Evolutionary conservation across 2,888 invertebrate genomes (phyloP).

Genomic region (Himalopsyche japonica): DNA sequence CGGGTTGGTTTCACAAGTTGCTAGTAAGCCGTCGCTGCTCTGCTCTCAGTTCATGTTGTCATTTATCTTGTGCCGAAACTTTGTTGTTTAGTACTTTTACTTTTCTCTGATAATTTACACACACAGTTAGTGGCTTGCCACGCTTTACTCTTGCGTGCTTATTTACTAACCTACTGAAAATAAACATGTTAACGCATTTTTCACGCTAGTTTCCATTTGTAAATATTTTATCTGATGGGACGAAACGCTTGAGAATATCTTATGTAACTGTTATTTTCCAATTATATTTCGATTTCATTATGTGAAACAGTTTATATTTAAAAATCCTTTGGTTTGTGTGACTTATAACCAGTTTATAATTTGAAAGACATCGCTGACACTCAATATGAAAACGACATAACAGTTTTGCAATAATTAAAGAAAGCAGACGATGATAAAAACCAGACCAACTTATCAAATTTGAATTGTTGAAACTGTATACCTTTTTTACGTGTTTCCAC

Average conservation of each 20-base stretch:
- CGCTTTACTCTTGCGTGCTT: slow-evolving; percentile 11
- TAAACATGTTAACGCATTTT: not conserved
- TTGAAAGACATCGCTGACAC: too few relatives aligned
- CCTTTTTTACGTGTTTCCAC: too few relatives aligned
- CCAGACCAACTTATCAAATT: too few relatives aligned
- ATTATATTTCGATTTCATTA: too few relatives aligned
- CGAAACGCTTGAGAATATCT: not conserved
- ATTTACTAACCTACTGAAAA: not conserved
- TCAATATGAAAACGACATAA: too few relatives aligned
- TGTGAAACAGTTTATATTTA: too few relatives aligned
- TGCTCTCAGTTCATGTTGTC: slow-evolving; percentile 20
- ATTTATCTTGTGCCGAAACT: slow-evolving; percentile 36
- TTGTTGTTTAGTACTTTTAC: slow-evolving; percentile 25
- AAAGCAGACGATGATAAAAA: too few relatives aligned
- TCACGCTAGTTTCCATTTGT: not conserved
- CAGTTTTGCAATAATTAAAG: too few relatives aligned
- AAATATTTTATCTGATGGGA: not conserved
- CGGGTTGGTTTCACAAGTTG: not conserved
- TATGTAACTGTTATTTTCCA: not conserved
- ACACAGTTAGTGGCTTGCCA: slow-evolving; percentile 2
- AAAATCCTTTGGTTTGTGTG: too few relatives aligned
- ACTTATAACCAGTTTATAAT: too few relatives aligned
- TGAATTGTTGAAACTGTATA: too few relatives aligned
- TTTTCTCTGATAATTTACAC: slow-evolving; percentile 18
- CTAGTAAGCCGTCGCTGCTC: not conserved